Evolutionary conservation across 2,797 vertebrate genomes (phyloP), one percentile per base, ranked within the genome.

Genomic region (Sparidentex hasta): DNA sequence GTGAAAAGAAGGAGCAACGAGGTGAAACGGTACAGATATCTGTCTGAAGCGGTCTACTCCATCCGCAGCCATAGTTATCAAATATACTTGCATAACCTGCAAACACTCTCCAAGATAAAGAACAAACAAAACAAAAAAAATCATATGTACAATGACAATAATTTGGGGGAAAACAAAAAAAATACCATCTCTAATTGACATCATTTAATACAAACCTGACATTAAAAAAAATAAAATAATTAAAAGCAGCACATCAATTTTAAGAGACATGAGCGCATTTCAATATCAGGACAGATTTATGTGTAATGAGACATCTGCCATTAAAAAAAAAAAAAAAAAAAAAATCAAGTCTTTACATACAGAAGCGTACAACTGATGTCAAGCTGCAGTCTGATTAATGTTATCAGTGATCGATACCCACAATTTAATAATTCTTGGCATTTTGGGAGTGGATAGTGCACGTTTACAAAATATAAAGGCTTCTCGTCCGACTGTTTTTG

Each of bases 181-280:
- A 61, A 75, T 20, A 72, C 38, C 46, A 72, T 57, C 52, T 83
- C 65, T 76, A 79, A 74, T 58, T 93, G 92, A 93, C 92, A 91
- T 91, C 82, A 87, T 90, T 82, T 65, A 82, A 87, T 86, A 74
- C 75, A 84, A 77, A 86, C 75, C 76, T 78, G 83, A 59, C 80
- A 51, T 83, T n/a, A 52, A 4, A 83, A n/a, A n/a, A n/a, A n/a
- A n/a, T n/a, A n/a, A n/a, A n/a, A 78, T 80, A 72, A 61, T 3
- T 3, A 17, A 65, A 88, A 56, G 54, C 65, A 74, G 75, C 75
- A 78, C 71, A 72, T 76, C 18, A 18, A 56, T 27, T 61, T 74
- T 63, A 18, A 61, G 65, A 63, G 29, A 75, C 33, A 65, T 29
- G n/a, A 78, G 62, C 12, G 0, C 43, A 48, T 65, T 48, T 52